phyloP scores from a whole-genome alignment of 2,797 vertebrate genomes.

The Chiloscyllium punctatum region DNA sequence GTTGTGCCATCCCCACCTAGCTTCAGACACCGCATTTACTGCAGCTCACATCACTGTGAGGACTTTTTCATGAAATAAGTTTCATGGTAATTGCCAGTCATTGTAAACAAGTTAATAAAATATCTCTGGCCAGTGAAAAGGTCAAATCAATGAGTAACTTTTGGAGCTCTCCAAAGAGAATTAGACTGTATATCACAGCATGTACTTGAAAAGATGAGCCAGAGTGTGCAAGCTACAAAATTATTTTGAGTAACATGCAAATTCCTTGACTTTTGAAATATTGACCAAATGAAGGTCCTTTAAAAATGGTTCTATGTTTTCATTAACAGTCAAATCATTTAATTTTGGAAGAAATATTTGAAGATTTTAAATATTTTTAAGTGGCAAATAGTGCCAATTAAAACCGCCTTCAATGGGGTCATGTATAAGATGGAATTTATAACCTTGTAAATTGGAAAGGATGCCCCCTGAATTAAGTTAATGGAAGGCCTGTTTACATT shows the following conservation, averaged over 20 bases:
- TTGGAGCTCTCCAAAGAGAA: background rate
- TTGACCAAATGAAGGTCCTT: background rate
- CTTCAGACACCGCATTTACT: background rate
- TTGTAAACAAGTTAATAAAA: background rate
- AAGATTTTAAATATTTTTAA: conserved; percentile 43
- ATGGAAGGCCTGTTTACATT: no score
- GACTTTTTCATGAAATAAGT: conserved; percentile 15
- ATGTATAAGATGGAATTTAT: conserved; percentile 51
- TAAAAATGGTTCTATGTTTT: background rate
- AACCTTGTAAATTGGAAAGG: conserved; percentile 59
- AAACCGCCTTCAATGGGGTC: conserved; percentile 47
- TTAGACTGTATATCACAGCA: background rate
- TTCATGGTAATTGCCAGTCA: background rate
- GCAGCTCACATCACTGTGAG: background rate
- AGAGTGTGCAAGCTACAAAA: background rate
- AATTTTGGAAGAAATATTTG: conserved; percentile 26
- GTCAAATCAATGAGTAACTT: background rate
- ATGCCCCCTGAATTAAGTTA: no score
- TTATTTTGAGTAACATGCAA: conserved; percentile 16
- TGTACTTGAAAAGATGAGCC: conserved; percentile 7
- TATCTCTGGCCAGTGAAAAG: conserved; percentile 7
- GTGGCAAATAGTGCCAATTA: conserved; percentile 54
- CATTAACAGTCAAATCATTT: background rate
- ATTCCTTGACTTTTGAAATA: background rate
- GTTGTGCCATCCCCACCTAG: background rate